Evolutionary conservation across 2,888 invertebrate genomes (phyloP).

Genomic region (Dasypolia templi): DNA sequence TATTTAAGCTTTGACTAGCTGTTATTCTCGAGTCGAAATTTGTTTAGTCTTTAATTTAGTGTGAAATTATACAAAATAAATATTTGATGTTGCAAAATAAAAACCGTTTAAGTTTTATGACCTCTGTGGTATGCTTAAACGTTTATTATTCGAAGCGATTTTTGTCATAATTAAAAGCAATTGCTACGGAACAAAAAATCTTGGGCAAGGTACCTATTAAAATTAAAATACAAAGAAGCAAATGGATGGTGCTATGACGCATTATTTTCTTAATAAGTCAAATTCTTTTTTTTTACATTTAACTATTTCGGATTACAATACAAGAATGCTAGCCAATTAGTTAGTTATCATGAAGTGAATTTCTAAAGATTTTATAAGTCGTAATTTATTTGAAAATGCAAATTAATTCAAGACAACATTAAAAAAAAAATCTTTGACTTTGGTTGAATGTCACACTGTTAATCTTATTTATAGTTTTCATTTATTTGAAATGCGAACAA

Average conservation of each 20-base stretch:
- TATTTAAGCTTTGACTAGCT: constrained; percentile 40
- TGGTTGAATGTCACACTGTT: constrained; percentile 17
- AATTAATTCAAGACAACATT: constrained; percentile 50
- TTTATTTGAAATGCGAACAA: constrained; percentile 38
- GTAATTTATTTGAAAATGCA: constrained; percentile 53
- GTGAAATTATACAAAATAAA: constrained; percentile 29
- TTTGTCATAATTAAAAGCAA: constrained; percentile 5
- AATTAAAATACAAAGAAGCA: constrained; percentile 31
- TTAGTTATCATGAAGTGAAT: constrained; percentile 51
- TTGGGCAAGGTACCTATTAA: neutral
- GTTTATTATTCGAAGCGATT: constrained; percentile 11
- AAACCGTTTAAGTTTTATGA: constrained; percentile 27
- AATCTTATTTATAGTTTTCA: constrained; percentile 39
- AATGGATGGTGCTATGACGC: constrained; percentile 32
- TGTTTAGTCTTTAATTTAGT: constrained; percentile 21
- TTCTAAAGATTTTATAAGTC: constrained; percentile 35
- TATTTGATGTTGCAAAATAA: constrained; percentile 14
- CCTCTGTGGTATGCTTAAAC: constrained; percentile 34
- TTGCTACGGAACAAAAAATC: constrained; percentile 18
- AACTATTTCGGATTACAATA: constrained; percentile 42
- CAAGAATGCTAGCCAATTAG: constrained; percentile 51
- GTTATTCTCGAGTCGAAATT: constrained; percentile 17
- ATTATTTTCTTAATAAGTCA: constrained; percentile 51
- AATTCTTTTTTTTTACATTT: constrained; percentile 46
- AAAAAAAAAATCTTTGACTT: constrained; percentile 17